Evolutionary conservation across 2,113 vertebrate species (phyloP), one percentile per base, ranked within the genome.

Genomic region (Merops nubicus): DNA sequence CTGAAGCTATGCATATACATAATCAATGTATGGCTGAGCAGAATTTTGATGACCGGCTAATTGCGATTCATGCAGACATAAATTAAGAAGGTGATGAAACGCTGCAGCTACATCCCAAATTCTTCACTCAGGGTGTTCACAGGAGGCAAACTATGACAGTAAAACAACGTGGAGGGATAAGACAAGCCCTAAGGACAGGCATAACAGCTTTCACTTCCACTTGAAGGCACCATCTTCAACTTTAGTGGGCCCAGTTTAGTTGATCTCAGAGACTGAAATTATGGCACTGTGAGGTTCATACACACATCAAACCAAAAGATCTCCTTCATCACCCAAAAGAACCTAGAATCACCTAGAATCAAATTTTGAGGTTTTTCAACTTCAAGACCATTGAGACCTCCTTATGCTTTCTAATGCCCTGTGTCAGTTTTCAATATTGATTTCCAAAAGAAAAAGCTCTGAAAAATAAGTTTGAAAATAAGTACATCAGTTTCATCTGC

Each of bases 41-140:
- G 94, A 96, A 96, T 97, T 91, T 92, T 96, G 85, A 97, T 94
- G 93, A 93, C 92, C 82, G 67, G n/a, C 33, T 80, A 88, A 94
- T 96, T 93, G 65, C 54, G 70, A 85, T 83, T 88, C 88, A n/a
- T 63, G 59, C 63, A 88, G 89, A 74, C 50, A 62, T 48, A 88
- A 93, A 94, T 83, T 83, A 91, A 79, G 60, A 77, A 63, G 63
- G 17, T 42, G n/a, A 76, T 57, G 59, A 88, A 94, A 89, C 26
- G 31, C 45, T 63, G 33, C 42, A 91, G 16, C 69, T 47, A 64
- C 34, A 57, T 73, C 42, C n/a, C 75, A 74, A 91, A 88, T 54
- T 77, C 76, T 88, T 93, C 45, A 47, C 34, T 86, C 11, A 28
- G 59, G 38, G 28, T 54, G 33, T 63, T 80, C 42, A 40, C 6